Evolutionary conservation across 1,140 invertebrate species (phyloP), one percentile per base, ranked within the genome.

Genomic region (Drosophila repletoides): DNA sequence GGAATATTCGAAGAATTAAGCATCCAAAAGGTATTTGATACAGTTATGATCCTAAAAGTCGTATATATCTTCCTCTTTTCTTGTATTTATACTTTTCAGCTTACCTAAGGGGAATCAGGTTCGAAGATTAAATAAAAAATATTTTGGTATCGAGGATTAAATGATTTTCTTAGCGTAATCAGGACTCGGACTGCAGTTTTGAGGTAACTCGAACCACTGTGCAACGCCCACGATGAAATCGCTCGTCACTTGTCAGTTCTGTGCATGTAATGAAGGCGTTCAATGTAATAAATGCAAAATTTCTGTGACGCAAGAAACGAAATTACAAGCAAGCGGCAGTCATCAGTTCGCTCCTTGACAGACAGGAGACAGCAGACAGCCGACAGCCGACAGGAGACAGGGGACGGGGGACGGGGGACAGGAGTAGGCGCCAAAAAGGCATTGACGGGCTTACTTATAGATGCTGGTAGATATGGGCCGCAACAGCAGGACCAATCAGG

Each of bases 281-380:
- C 79, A 67, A 84, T 84, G 66, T 80, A 86, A 84, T 81, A 84
- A 84, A 84, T 84, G 79, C 80, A 84, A 84, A 84, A 84, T 86
- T 86, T 84, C 63, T 79, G 76, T 75, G 71, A 84, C 74, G 80
- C 71, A 66, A 64, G 84, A 84, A 83, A 74, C 49, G 61, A 86
- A 84, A 84, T 77, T 84, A 77, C 70, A 53, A 66, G 45, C 51
- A 56, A 14, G 24, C 21, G 22, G 21, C 59, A 59, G 55, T 66
- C 53, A 40, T 58, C 61, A 58, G 56, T 40, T 59, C 34, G 6
- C 26, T 33, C n/a, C 17, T 43, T 38, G 45, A 22, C 58, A 51
- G 58, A 48, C 52, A 59, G 24, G 34, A 45, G 40, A 38, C 24
- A 26, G 53, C 45, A 24, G 17, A 5, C 60, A 41, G 12, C 21